Evolutionary conservation across 2,888 invertebrate genomes (phyloP).

Genomic region (Leptopilina myrica): DNA sequence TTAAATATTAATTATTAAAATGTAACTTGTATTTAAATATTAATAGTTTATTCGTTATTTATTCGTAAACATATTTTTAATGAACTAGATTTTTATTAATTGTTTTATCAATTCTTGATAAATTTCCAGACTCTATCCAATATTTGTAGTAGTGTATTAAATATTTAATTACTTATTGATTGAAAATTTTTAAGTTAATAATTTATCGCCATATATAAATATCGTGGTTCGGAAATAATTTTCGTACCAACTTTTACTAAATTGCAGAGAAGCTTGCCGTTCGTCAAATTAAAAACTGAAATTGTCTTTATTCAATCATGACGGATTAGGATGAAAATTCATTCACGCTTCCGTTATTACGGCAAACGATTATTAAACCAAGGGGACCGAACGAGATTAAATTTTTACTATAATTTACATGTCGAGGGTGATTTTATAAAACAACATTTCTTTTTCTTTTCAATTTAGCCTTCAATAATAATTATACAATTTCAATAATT

Average conservation of each 20-base stretch:
- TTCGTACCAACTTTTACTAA: not conserved
- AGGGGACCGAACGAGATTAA: not conserved
- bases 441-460: not conserved
- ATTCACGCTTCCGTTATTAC: slow-evolving; percentile 18
- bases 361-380: slow-evolving; percentile 18
- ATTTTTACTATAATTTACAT: not conserved
- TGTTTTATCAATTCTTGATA: no score
- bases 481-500: not conserved
- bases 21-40: no score
- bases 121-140: no score
- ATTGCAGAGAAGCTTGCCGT: not conserved
- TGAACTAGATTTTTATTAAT: no score
- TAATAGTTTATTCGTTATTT: no score
- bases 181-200: no score
- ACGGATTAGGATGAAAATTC: slow-evolving; percentile 20
- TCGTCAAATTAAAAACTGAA: slow-evolving; percentile 23
- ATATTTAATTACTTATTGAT: no score
- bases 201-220: no score
- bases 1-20: no score
- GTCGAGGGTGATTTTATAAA: not conserved
- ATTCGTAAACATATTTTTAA: no score
- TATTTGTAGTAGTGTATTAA: no score
- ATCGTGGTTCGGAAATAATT: no score
- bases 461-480: not conserved
- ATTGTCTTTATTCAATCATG: slow-evolving; percentile 33